Evolutionary conservation across 1,140 invertebrate genomes (phyloP), one percentile per base, ranked within the genome.

Genomic region (Ctenoplectra terminalis): DNA sequence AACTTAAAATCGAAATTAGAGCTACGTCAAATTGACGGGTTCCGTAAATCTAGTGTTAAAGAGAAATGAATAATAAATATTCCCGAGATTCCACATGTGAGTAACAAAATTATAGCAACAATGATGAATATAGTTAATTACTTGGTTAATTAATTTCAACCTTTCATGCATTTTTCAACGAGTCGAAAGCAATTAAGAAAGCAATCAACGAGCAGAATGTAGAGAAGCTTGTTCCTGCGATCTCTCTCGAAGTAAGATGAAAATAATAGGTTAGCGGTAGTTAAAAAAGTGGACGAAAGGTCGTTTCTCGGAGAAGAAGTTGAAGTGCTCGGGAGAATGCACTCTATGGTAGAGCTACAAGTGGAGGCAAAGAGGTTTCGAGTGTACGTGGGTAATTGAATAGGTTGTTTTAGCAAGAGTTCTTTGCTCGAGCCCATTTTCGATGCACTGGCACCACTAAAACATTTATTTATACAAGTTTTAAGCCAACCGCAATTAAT

Each of bases 361-460:
- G 80, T 69, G 80, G 80, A 50, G 34, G 64, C 29, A 56, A 70
- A 71, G 81, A 77, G 81, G 74, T 64, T 78, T 82, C 81, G 75
- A 78, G 81, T 82, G 67, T 76, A 74, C 74, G 46, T 9, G 75
- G 81, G 63, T 82, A 78, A 82, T 82, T 71, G 81, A 82, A 82
- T 82, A 78, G 75, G 66, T 75, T 63, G 75, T 78, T 82, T 69
- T 66, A 78, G 46, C 34, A n/a, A 69, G 54, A 64, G 66, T 50
- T 61, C 56, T 60, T 61, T 58, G 56, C 67, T 54, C 69, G 34
- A 63, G 58, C 23, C 26, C 56, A 54, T 61, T 75, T 73, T 75
- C 71, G 26, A 20, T 3, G 23, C 37, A 29, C 46, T 40, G 23
- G 8, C 52, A 26, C 40, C 15, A 11, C 40, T 43, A 7, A 52